Conservation (phyloP, 2,888 invertebrate genomes). For the Philhelius pedissequus region DNA sequence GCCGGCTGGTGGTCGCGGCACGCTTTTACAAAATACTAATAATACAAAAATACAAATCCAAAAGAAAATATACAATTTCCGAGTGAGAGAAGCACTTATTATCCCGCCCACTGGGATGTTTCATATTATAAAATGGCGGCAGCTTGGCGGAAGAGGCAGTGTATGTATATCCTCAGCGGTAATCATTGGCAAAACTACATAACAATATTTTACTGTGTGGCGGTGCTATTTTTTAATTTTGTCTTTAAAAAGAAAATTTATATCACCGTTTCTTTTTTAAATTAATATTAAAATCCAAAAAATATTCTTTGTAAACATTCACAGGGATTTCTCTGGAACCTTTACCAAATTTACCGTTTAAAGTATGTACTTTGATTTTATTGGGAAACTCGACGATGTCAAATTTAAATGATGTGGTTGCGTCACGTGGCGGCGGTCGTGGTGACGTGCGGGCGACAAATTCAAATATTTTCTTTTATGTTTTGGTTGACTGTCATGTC, state of each 20-base stretch:
- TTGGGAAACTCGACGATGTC: conserved; percentile 5
- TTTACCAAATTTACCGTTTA: background rate
- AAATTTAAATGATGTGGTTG: background rate
- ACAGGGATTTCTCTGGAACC: background rate
- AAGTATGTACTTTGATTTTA: conserved; percentile 39
- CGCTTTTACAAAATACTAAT: conserved; percentile 14
- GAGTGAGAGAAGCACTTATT: conserved; percentile 27
- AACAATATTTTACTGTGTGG: conserved; percentile 18
- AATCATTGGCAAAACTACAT: conserved; percentile 15
- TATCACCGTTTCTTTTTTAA: conserved; percentile 8
- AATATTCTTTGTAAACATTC: background rate
- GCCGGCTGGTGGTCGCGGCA: background rate
- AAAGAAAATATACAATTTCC: conserved; percentile 32
- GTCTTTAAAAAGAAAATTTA: background rate
- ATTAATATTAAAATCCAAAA: background rate
- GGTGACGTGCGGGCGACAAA: background rate
- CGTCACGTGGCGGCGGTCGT: background rate
- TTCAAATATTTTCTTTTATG: conserved; percentile 12
- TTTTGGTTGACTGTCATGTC: background rate
- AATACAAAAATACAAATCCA: background rate
- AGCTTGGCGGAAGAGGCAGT: background rate
- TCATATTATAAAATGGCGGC: background rate
- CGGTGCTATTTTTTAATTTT: background rate
- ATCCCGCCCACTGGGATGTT: conserved; percentile 31
- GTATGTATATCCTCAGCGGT: background rate